Conservation (phyloP, 2,797 vertebrate species). For the Erpetoichthys calabaricus region DNA sequence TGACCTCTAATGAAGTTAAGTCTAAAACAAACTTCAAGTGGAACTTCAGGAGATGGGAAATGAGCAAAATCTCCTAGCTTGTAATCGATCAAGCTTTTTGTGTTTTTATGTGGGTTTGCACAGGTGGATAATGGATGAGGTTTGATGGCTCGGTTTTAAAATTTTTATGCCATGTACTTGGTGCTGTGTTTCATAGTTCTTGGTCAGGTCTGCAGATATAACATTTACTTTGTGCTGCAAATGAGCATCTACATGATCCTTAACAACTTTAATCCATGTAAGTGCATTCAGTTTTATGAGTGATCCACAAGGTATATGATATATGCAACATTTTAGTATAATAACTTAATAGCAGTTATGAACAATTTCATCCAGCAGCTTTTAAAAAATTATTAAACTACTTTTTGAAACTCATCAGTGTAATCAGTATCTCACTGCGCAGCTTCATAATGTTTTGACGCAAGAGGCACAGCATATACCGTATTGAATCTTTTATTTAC, state of each 20-base stretch:
- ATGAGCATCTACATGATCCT: not conserved
- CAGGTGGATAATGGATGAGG: constrained; percentile 4
- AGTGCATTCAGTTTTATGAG: not conserved
- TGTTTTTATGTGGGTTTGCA: constrained; percentile 4
- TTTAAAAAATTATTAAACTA: too few relatives aligned
- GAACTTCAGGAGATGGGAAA: constrained; percentile 42
- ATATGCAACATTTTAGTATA: too few relatives aligned
- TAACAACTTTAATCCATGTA: constrained; percentile 1
- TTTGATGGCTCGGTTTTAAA: not conserved
- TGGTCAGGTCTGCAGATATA: not conserved
- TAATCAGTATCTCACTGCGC: too few relatives aligned
- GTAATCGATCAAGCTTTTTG: constrained; percentile 22
- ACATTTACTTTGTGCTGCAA: not conserved
- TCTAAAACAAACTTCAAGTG: constrained; percentile 37
- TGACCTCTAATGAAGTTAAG: constrained; percentile 47
- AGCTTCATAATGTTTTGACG: too few relatives aligned
- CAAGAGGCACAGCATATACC: too few relatives aligned
- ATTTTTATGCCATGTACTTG: too few relatives aligned
- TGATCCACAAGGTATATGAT: not conserved
- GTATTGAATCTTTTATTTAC: too few relatives aligned
- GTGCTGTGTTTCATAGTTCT: too few relatives aligned
- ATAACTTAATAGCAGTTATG: too few relatives aligned
- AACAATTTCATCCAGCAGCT: too few relatives aligned
- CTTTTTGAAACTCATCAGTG: too few relatives aligned
- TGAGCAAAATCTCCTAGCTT: constrained; percentile 32